Conservation (phyloP, 1,140 invertebrate genomes). For the Delia radicum region DNA sequence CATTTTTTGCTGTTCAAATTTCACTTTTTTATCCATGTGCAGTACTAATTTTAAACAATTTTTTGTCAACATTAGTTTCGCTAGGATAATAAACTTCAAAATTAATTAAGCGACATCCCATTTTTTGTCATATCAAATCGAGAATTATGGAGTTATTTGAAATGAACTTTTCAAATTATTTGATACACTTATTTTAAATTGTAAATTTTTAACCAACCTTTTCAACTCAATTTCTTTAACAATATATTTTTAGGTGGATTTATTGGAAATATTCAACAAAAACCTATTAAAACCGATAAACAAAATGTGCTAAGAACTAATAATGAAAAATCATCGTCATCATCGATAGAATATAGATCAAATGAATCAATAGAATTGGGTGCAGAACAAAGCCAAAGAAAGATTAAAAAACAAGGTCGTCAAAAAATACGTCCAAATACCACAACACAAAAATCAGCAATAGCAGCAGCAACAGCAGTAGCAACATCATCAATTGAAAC, state of each 20-base stretch:
- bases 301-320: neutral
- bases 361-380: slow-evolving; percentile 7
- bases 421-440: slow-evolving; percentile 14
- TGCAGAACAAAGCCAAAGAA: slow-evolving; percentile 9
- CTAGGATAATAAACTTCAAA: too few species aligned
- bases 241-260: neutral
- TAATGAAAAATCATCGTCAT: neutral
- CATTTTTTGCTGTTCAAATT: too few species aligned
- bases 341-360: neutral
- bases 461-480: neutral
- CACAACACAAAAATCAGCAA: too few species aligned
- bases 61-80: too few species aligned
- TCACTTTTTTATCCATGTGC: too few species aligned
- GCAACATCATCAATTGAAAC: neutral
- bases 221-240: neutral
- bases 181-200: too few species aligned
- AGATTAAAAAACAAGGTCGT: slow-evolving; percentile 5
- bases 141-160: too few species aligned
- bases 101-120: too few species aligned
- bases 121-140: too few species aligned
- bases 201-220: too few species aligned
- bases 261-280: slow-evolving; percentile 1
- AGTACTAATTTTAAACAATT: too few species aligned
- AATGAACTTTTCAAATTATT: too few species aligned
- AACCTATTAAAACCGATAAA: neutral